phyloP scores from a whole-genome alignment of 2,888 invertebrate genomes.

The Nomada ferruginata region DNA sequence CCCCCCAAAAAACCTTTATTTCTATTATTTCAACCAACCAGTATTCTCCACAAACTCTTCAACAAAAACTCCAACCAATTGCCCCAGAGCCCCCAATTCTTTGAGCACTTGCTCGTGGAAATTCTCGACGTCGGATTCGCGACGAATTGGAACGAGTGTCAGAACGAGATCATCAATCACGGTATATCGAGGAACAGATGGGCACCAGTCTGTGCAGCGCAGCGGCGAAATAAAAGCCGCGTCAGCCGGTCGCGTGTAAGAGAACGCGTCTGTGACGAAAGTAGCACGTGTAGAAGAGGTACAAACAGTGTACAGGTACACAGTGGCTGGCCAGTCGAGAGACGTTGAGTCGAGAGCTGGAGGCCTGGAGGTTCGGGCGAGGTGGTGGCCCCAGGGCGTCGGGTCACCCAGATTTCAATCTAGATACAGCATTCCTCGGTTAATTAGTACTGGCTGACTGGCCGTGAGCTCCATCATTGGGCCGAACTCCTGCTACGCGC shows the following conservation, averaged over 20 bases:
- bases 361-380: slow-evolving; percentile 74
- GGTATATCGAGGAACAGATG: slow-evolving; percentile 46
- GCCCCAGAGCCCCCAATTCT: neutral
- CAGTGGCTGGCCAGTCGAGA: slow-evolving; percentile 56
- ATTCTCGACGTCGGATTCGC: slow-evolving; percentile 4
- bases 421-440: slow-evolving; percentile 84
- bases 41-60: neutral
- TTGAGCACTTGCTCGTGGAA: neutral
- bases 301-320: slow-evolving; percentile 16
- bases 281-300: slow-evolving; percentile 52
- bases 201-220: slow-evolving; percentile 15
- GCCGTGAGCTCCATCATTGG: slow-evolving; percentile 79
- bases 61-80: neutral
- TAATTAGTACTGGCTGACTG: slow-evolving; percentile 83
- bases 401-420: slow-evolving; percentile 84
- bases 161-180: slow-evolving; percentile 12
- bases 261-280: slow-evolving; percentile 49
- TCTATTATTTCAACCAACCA: neutral
- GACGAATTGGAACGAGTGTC: neutral
- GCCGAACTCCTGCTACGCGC: slow-evolving; percentile 72
- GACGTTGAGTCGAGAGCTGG: slow-evolving; percentile 69
- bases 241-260: slow-evolving; percentile 57
- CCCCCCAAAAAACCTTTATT: neutral
- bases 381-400: slow-evolving; percentile 83
- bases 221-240: slow-evolving; percentile 38